Evolutionary conservation across 2,888 invertebrate genomes (phyloP), one percentile per base, ranked within the genome.

Genomic region (Mesorhabditis belari): DNA sequence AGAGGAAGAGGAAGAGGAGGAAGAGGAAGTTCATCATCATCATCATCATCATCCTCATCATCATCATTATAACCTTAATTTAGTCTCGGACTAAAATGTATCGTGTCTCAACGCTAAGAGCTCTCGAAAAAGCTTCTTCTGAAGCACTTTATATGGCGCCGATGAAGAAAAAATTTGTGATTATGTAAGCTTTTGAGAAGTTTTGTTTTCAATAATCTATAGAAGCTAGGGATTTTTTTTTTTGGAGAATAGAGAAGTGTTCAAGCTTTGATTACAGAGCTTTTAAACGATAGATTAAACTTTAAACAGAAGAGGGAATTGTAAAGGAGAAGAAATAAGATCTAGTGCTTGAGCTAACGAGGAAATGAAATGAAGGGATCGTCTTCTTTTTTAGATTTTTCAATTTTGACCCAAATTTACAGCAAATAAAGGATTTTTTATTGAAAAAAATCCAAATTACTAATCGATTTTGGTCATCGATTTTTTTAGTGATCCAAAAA

Each of bases 161-260:
- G 27, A 58, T 69, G 54, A 79, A 77, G 23, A 79, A 79, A 62
- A 74, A 73, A 50, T 79, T 79, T 60, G 74, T 74, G 2, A 71
- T 79, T 53, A 69, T 77, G 77, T 78, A 61, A 63, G 73, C 50
- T 25, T 23, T 3, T 5, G n/a, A 4, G 25, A 3, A 5, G 5
- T 26, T 4, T 19, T 4, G 19, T 5, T 4, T 19, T 26, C 26
- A 23, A 5, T 9, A 21, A 3, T n/a, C 28, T 21, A 51, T 9
- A 51, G 19, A 51, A 51, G 9, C 9, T 12, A 5, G 21, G 6
- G 9, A 6, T 51, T 19, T n/a, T n/a, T n/a, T n/a, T n/a, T n/a
- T n/a, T n/a, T n/a, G n/a, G n/a, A n/a, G n/a, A n/a, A n/a, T n/a
- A n/a, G n/a, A n/a, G n/a, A n/a, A n/a, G n/a, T n/a, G n/a, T n/a